Conservation (phyloP, 2,888 invertebrate genomes). For the Sinhomidia bicolor region DNA sequence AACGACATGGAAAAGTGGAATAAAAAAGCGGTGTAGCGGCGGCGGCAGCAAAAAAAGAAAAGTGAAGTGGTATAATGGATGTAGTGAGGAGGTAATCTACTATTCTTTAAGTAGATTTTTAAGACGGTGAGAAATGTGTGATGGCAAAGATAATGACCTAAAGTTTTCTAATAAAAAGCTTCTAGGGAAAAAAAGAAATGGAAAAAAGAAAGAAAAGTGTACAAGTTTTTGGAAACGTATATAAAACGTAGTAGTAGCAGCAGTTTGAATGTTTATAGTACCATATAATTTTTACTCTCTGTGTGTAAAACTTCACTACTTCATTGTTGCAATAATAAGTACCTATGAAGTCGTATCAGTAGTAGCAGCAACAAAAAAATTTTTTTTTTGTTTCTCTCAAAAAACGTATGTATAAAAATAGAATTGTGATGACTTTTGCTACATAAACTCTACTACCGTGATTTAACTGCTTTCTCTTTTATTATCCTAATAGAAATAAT, state of each 20-base stretch:
- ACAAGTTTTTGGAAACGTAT: not conserved
- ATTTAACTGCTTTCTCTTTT: slow-evolving; percentile 36
- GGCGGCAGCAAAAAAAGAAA: slow-evolving; percentile 29
- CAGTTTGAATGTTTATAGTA: slow-evolving; percentile 4
- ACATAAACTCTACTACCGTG: slow-evolving; percentile 44
- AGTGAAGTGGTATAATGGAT: slow-evolving; percentile 71
- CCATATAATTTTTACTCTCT: slow-evolving; percentile 31
- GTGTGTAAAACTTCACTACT: not conserved
- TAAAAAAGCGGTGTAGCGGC: slow-evolving; percentile 33
- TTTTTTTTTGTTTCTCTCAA: slow-evolving; percentile 10
- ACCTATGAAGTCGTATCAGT: not conserved
- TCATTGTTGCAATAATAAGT: not conserved
- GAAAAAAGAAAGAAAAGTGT: slow-evolving; percentile 18
- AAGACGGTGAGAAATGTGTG: slow-evolving; percentile 71
- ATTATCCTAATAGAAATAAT: slow-evolving; percentile 57
- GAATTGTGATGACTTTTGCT: slow-evolving; percentile 65
- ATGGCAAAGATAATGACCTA: slow-evolving; percentile 71
- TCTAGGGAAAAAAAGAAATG: slow-evolving; percentile 26
- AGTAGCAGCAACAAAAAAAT: slow-evolving; percentile 15
- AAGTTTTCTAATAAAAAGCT: slow-evolving; percentile 72
- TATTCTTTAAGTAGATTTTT: slow-evolving; percentile 70
- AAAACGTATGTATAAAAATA: slow-evolving; percentile 40
- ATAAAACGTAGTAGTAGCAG: not conserved
- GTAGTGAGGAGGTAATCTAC: slow-evolving; percentile 66
- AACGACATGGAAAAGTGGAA: slow-evolving; percentile 41